Conservation (phyloP, 2,797 vertebrate species). For the Typhlichthys eigenmanni region DNA sequence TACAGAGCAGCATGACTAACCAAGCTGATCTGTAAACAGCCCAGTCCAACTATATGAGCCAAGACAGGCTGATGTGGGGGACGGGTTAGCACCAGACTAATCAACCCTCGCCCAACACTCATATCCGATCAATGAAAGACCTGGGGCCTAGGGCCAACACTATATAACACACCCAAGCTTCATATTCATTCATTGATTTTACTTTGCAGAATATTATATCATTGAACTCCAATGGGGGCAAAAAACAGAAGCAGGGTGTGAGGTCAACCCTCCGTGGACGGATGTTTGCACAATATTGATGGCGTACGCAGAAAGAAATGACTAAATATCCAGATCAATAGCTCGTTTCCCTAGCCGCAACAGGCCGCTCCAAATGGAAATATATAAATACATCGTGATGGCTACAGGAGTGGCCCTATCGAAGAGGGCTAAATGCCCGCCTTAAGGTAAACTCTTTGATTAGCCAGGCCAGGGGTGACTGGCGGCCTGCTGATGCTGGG, state of each 20-base stretch:
- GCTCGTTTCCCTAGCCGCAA: slow-evolving; percentile 90
- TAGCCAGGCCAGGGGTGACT: slow-evolving; percentile 95
- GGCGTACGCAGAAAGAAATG: slow-evolving; percentile 92
- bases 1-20: slow-evolving; percentile 27
- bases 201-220: slow-evolving; percentile 97
- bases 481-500: slow-evolving; percentile 70
- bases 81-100: slow-evolving; percentile 74
- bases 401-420: slow-evolving; percentile 91
- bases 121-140: slow-evolving; percentile 79
- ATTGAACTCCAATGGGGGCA: slow-evolving; percentile 95
- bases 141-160: slow-evolving; percentile 81
- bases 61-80: slow-evolving; percentile 64
- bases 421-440: slow-evolving; percentile 89
- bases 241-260: slow-evolving; percentile 84
- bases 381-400: slow-evolving; percentile 92
- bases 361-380: slow-evolving; percentile 92
- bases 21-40: slow-evolving; percentile 57
- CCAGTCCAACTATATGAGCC: slow-evolving; percentile 57
- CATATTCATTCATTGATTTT: slow-evolving; percentile 99
- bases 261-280: slow-evolving; percentile 91
- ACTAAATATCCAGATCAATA: slow-evolving; percentile 99
- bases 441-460: slow-evolving; percentile 98
- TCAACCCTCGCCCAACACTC: slow-evolving; percentile 54
- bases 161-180: slow-evolving; percentile 96
- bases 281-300: slow-evolving; percentile 96